A percentile compares a stretch with the other conserved stretches of the same genome.
These are phyloP conservation scores for Podarcis muralis DNA, from an alignment of 2,113 vertebrate species.

Conservation along the genomic window DNA sequence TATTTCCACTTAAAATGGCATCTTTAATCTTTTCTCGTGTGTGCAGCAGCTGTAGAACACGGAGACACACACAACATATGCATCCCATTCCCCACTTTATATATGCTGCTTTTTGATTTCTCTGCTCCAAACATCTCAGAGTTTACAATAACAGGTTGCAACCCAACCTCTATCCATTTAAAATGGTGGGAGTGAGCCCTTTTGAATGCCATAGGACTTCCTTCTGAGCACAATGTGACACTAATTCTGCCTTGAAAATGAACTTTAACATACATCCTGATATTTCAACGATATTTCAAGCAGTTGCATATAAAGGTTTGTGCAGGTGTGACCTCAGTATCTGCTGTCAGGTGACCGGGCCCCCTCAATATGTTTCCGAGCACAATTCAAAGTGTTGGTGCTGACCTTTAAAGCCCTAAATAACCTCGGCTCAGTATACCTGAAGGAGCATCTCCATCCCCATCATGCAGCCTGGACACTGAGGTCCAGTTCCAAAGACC, in stretches of 20 bases:
- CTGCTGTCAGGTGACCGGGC: no score
- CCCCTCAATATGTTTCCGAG: no score
- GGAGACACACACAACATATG: not conserved
- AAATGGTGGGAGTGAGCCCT: not conserved
- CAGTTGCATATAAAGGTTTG: no score
- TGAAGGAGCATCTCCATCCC: no score
- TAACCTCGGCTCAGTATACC: no score
- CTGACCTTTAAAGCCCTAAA: no score
- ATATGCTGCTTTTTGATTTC: not conserved
- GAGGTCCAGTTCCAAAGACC: no score
- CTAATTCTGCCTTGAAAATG: fast-evolving
- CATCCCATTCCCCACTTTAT: fast-evolving
- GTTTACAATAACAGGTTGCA: not conserved
- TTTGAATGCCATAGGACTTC: not conserved
- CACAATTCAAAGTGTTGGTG: no score
- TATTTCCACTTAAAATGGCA: not conserved
- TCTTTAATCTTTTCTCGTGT: fast-evolving
- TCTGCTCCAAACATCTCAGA: not conserved
- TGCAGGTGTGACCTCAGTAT: no score
- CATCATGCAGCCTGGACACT: no score
- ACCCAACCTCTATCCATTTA: not conserved
- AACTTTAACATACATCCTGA: not conserved
- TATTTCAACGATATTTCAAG: not conserved
- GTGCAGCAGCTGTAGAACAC: not conserved
- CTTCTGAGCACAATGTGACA: not conserved